These are phyloP conservation scores for Drosophila quinaria DNA, from an alignment of 2,888 invertebrate species.

Conservation along the genomic window DNA sequence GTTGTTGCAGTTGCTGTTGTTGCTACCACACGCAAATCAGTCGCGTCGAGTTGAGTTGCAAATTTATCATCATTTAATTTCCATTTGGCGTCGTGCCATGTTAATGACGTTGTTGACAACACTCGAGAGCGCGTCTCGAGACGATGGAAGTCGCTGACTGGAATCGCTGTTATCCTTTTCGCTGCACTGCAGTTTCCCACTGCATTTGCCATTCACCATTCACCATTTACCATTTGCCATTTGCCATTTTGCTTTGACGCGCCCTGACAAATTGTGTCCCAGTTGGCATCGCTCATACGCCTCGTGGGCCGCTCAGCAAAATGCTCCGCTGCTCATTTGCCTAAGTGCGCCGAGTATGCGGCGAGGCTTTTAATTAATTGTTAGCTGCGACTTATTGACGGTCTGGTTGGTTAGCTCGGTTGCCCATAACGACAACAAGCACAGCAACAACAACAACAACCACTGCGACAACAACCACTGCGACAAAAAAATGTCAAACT, in stretches of 20 bases:
- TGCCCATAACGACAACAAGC: conserved; percentile 61
- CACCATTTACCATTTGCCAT: conserved; percentile 5
- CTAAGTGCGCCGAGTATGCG: conserved; percentile 73
- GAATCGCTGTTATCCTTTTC: conserved; percentile 70
- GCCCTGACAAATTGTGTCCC: conserved; percentile 75
- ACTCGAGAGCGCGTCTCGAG: conserved; percentile 65
- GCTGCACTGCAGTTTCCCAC: conserved; percentile 42
- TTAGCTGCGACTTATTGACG: conserved; percentile 78
- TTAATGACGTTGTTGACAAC: conserved; percentile 82
- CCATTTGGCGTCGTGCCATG: conserved; percentile 77
- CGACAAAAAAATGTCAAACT: conserved; percentile 73
- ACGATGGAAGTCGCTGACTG: conserved; percentile 32
- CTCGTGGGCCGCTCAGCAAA: conserved; percentile 62
- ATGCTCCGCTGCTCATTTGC: conserved; percentile 72
- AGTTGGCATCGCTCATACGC: conserved; percentile 73
- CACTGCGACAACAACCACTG: conserved; percentile 28
- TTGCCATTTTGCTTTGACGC: conserved; percentile 69
- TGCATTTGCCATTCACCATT: conserved; percentile 39
- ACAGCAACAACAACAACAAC: conserved; percentile 9
- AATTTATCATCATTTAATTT: conserved; percentile 81
- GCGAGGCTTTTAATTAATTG: conserved; percentile 76
- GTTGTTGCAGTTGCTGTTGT: conserved; percentile 1
- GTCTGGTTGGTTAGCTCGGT: conserved; percentile 71
- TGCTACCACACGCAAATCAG: conserved; percentile 49
- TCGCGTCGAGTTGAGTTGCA: conserved; percentile 71